Base-by-base conservation (phyloP, 2,113 vertebrate genomes). In the Cryptotis parvus region DNA sequence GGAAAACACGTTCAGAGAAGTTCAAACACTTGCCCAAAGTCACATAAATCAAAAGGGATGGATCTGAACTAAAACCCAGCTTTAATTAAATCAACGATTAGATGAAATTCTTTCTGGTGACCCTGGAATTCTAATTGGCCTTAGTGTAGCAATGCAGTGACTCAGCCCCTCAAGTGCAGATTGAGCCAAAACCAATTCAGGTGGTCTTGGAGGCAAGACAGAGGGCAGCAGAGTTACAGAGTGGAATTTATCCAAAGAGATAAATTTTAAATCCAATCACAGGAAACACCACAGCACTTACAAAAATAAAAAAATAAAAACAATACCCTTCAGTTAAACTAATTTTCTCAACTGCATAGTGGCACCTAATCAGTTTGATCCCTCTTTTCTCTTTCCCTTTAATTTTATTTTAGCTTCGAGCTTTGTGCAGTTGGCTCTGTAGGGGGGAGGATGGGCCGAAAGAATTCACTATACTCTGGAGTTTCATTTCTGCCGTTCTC, bases 211-310 rank as follows among this genome's bases (percentile, higher is more conserved):
- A 78, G 35, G 35, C 29, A 85, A 79, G 29, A 52, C 31, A 80
- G 33, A 85, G 76, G 66, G 76, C 14, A 61, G 31, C 26, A 39
- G 52, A 93, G 27, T 81, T 82, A 87, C 76, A 94, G 81, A 88
- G 69, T 52, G 6, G 41, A 84, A 92, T 94, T 80, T 89, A 83
- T 63, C 41, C 39, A 41, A 87, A 37, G 78, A 91, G 90, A 94
- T 86, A 68, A 92, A 92, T 84, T 93, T 95, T 86, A 91, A 96
- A 96, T 89, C 58, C 74, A 92, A 94, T 89, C 90, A 81, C 39
- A 82, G 63, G 29, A 94, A 96, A 39, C 11, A 72, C 52, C 52
- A 63, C 9, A 61, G 39, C 41, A 81, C 72, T 58, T 89, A 31
- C 2, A 85, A 90, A 89, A 69, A 70, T 58, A 58, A 58, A 55